These are phyloP conservation scores for Diabrotica balteata DNA, from an alignment of 2,888 invertebrate genomes.

Conservation along the genomic window DNA sequence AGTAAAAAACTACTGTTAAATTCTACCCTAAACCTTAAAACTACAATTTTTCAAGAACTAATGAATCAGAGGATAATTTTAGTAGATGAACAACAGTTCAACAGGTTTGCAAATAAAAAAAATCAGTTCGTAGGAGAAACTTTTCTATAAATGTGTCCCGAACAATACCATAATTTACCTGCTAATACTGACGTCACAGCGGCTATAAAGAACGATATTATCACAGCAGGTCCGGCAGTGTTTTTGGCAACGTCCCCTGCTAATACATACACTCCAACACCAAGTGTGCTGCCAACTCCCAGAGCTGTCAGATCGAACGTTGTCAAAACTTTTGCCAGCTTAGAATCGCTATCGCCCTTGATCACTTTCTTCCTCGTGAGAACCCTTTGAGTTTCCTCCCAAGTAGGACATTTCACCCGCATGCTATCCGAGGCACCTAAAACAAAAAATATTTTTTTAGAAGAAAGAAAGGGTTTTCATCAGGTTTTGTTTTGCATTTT, in stretches of 20 bases:
- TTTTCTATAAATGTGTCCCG: too few species aligned
- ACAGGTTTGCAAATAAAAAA: too few species aligned
- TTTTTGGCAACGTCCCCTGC: slow-evolving; percentile 84
- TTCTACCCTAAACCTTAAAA: too few species aligned
- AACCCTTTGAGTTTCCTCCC: slow-evolving; percentile 45
- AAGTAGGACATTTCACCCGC: slow-evolving; percentile 42
- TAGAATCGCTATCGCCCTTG: slow-evolving; percentile 59
- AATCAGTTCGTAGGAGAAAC: too few species aligned
- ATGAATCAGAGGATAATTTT: too few species aligned
- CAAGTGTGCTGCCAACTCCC: slow-evolving; percentile 83
- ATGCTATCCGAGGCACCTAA: slow-evolving; percentile 40
- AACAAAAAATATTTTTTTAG: slow-evolving; percentile 2
- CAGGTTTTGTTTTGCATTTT: background rate
- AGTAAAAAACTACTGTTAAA: too few species aligned
- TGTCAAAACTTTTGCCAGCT: slow-evolving; percentile 76
- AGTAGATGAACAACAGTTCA: too few species aligned
- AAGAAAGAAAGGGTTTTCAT: too few species aligned
- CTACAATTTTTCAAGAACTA: too few species aligned
- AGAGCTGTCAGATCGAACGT: slow-evolving; percentile 85
- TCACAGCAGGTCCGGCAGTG: slow-evolving; percentile 85
- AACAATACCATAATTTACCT: slow-evolving; percentile 63
- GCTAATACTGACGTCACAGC: slow-evolving; percentile 91
- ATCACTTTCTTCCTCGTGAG: slow-evolving; percentile 61
- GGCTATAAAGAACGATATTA: slow-evolving; percentile 86
- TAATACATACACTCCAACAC: slow-evolving; percentile 90